Evolutionary conservation across 2,113 vertebrate genomes (phyloP).

Genomic region (Sinocyclocheilus anophthalmus): DNA sequence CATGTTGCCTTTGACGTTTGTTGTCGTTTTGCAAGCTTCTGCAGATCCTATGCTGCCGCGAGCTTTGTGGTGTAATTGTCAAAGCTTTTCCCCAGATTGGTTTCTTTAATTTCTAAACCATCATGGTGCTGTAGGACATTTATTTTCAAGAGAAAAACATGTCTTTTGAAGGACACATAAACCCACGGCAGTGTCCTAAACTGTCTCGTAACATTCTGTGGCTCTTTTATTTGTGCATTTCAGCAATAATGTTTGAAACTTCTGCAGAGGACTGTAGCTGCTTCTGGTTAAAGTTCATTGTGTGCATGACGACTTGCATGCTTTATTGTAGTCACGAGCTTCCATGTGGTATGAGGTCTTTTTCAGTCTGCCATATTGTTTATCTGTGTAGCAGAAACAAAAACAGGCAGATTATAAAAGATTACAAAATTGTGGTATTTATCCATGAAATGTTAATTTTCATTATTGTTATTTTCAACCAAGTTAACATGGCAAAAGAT

Average conservation of each 20-base stretch:
- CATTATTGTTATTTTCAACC: neutral
- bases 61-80: constrained; percentile 55
- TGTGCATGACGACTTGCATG: constrained; percentile 61
- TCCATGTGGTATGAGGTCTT: constrained; percentile 39
- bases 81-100: constrained; percentile 38
- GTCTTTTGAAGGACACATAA: neutral
- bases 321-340: constrained; percentile 52
- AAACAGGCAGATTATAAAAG: neutral
- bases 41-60: constrained; percentile 50
- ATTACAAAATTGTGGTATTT: neutral
- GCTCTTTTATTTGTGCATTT: constrained; percentile 41
- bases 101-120: constrained; percentile 23
- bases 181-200: constrained; percentile 23
- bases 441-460: neutral
- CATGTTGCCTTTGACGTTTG: constrained; percentile 50
- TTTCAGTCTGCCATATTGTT: constrained; percentile 29
- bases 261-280: constrained; percentile 16
- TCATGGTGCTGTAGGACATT: constrained; percentile 17
- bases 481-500: neutral
- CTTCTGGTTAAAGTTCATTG: constrained; percentile 41
- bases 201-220: constrained; percentile 32
- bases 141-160: constrained; percentile 15
- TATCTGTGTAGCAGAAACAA: constrained; percentile 14
- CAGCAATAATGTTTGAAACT: constrained; percentile 17
- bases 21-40: constrained; percentile 58